These are phyloP conservation scores for Thryonomys swinderianus DNA, from an alignment of 2,113 vertebrate species.

Conservation along the genomic window DNA sequence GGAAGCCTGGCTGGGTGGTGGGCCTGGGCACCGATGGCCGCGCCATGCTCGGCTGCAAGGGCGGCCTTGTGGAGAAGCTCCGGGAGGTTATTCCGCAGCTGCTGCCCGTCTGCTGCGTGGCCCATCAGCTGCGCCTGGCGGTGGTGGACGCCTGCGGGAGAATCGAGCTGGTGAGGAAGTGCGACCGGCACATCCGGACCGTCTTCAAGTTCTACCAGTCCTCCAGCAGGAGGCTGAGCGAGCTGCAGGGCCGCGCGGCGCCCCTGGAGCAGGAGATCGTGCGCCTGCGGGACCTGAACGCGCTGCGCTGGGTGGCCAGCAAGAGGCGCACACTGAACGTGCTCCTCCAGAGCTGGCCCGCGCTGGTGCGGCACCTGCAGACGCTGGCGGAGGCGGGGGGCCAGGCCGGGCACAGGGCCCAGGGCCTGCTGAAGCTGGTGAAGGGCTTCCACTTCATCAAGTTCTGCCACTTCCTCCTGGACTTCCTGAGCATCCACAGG, in stretches of 20 bases:
- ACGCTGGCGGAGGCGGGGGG: slow-evolving; percentile 8
- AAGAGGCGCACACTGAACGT: slow-evolving; percentile 39
- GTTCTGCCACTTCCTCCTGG: slow-evolving; percentile 76
- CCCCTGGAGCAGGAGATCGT: slow-evolving; percentile 64
- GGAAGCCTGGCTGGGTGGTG: slow-evolving; percentile 76
- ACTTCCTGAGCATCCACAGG: slow-evolving; percentile 70
- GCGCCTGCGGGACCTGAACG: slow-evolving; percentile 61
- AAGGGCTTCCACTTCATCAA: slow-evolving; percentile 73
- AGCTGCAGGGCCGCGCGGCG: slow-evolving; percentile 6
- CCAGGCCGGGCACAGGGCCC: slow-evolving; percentile 69
- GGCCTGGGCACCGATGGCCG: slow-evolving; percentile 69
- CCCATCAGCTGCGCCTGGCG: slow-evolving; percentile 68
- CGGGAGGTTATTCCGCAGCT: slow-evolving; percentile 66
- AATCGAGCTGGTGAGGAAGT: slow-evolving; percentile 68
- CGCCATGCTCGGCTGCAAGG: background rate
- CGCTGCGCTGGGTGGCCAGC: slow-evolving; percentile 71
- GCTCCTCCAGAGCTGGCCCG: slow-evolving; percentile 52
- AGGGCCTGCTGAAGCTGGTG: slow-evolving; percentile 62
- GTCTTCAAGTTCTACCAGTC: slow-evolving; percentile 78
- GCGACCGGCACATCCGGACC: slow-evolving; percentile 69
- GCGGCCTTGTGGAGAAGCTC: slow-evolving; percentile 61
- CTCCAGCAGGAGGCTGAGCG: slow-evolving; percentile 53
- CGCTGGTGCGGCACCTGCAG: slow-evolving; percentile 64
- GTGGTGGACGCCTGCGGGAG: slow-evolving; percentile 57
- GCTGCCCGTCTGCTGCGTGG: slow-evolving; percentile 61